These are phyloP conservation scores for Coelinius sp. DNA, from an alignment of 2,888 invertebrate genomes.

Conservation along the genomic window DNA sequence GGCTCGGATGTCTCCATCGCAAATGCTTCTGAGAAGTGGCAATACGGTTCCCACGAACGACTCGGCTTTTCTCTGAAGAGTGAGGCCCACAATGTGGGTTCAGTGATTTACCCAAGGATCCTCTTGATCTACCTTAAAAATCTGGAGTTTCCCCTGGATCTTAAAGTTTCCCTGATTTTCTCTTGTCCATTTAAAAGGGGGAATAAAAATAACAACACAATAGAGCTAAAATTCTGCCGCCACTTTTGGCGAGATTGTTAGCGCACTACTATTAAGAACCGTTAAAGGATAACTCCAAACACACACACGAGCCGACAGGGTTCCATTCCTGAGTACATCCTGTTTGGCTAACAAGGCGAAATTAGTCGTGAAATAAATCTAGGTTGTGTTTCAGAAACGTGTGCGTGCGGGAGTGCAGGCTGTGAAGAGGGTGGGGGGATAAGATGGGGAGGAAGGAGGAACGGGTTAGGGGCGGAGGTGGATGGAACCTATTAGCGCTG, in stretches of 20 bases:
- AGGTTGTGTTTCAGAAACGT: slow-evolving; percentile 38
- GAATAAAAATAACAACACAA: slow-evolving; percentile 8
- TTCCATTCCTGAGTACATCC: slow-evolving; percentile 46
- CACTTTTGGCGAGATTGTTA: slow-evolving; percentile 50
- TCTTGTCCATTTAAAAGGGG: neutral
- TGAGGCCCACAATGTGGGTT: neutral
- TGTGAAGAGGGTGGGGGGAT: neutral
- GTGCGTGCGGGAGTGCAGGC: slow-evolving; percentile 1
- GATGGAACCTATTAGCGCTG: slow-evolving; percentile 56
- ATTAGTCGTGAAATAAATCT: slow-evolving; percentile 63
- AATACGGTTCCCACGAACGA: slow-evolving; percentile 64
- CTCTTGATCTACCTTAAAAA: neutral
- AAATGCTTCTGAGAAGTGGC: slow-evolving; percentile 60
- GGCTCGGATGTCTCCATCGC: slow-evolving; percentile 49
- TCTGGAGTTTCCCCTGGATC: neutral
- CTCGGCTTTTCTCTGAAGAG: slow-evolving; percentile 63
- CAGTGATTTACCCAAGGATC: neutral
- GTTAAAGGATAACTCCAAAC: slow-evolving; percentile 40
- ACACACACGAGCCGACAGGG: slow-evolving; percentile 36
- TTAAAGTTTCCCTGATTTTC: neutral
- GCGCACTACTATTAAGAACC: slow-evolving; percentile 50
- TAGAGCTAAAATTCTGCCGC: slow-evolving; percentile 38
- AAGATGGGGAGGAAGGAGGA: slow-evolving; percentile 42
- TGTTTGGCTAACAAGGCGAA: slow-evolving; percentile 60
- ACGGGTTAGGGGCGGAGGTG: slow-evolving; percentile 39